Base-by-base conservation (phyloP, 2,113 vertebrate genomes). In the Hypomesus transpacificus region DNA sequence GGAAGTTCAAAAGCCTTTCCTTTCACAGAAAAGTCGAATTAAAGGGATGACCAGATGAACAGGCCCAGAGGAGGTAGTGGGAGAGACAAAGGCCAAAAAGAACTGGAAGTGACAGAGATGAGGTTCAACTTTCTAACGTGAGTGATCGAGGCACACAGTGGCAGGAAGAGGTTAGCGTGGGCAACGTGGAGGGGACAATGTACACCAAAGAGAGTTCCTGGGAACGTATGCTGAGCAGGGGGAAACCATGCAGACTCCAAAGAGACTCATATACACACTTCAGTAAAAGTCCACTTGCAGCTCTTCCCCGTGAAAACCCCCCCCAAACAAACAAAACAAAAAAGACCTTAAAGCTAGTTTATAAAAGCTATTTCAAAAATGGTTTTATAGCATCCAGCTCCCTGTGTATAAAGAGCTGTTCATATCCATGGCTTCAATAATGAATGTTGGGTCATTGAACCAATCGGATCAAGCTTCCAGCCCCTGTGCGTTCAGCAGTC, bases 121-220 rank as follows among this genome's bases (percentile, higher is more conserved):
- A 46, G 39, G 39, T 6, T 46, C 9, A 46, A 13, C 39, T 46
- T 46, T 11, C 39, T 46, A 13, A 1, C 39, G 7, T 46, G 39
- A 46, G 39, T 11, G 85, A 78, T 84, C 82, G 76, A 90, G 89
- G 87, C 87, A 89, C 89, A 86, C 82, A 83, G 76, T 87, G 80
- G 84, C 2, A 22, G 9, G 13, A 16, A 26, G 22, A 3, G 14
- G 24, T 14, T 22, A 5, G 24, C 22, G 20, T 28, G 59, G 2
- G 59, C 6, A 1, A 17, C 84, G 79, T 76, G 77, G n/a, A 63
- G 86, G 84, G 77, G 76, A 69, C 75, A 80, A 85, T 83, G 77
- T 79, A 34, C 63, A 73, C 80, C 80, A 71, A 54, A 80, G 75
- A 82, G 52, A 75, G 68, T 74, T 82, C 75, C 69, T 75, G 80